A percentile compares a stretch with the other conserved stretches of the same genome.
phyloP scores from a whole-genome alignment of 2,113 vertebrate genomes.

The Narcine bancroftii region DNA sequence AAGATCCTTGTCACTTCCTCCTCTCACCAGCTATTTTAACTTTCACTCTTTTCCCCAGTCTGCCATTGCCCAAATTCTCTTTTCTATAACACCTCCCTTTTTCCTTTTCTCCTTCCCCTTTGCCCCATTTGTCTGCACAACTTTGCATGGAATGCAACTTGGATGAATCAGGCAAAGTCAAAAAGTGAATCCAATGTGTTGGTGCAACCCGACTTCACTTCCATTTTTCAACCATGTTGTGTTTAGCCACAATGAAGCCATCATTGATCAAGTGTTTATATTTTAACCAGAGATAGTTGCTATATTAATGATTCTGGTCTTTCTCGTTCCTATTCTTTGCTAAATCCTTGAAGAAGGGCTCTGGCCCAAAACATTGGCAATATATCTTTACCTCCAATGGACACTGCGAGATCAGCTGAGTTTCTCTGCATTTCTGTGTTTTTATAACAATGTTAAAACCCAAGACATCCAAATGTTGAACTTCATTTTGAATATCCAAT shows the following conservation, averaged over 20 bases:
- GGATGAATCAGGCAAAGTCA: background rate
- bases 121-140: background rate
- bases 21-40: too few species aligned
- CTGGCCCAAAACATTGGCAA: too few species aligned
- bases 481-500: background rate
- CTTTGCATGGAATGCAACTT: background rate
- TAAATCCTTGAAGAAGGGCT: too few species aligned
- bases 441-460: background rate
- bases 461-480: background rate
- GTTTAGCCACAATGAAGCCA: background rate
- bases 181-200: background rate
- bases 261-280: background rate
- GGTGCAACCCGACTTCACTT: background rate
- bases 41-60: background rate
- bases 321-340: too few species aligned
- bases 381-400: too few species aligned
- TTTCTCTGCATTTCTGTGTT: too few species aligned
- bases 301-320: background rate
- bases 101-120: background rate
- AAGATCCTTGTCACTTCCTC: too few species aligned
- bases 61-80: background rate
- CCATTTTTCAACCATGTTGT: background rate
- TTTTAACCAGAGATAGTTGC: too few species aligned
- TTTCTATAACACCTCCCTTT: background rate
- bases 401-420: too few species aligned